phyloP scores from a whole-genome alignment of 1,140 invertebrate genomes.

The Achatina immaculata region DNA sequence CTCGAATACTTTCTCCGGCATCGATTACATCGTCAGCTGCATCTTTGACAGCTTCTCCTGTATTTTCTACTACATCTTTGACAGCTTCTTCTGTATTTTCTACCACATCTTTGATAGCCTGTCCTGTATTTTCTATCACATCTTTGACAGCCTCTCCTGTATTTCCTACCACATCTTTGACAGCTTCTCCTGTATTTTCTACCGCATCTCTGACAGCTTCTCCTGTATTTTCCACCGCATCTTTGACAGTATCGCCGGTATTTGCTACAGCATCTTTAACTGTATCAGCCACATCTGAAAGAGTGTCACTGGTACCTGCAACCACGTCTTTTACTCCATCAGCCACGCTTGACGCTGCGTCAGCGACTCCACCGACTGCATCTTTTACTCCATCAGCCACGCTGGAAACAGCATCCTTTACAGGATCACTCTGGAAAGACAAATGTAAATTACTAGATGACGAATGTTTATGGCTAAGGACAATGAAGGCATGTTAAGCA shows the following conservation, averaged over 20 bases:
- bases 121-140: background rate
- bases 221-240: background rate
- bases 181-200: background rate
- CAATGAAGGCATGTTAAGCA: too few relatives aligned
- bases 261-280: background rate
- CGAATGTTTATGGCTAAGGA: too few relatives aligned
- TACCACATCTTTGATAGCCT: background rate
- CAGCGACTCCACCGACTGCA: conserved; percentile 52
- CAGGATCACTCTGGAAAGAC: too few relatives aligned
- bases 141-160: background rate
- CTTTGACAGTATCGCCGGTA: background rate
- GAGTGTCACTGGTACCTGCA: background rate
- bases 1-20: too few relatives aligned
- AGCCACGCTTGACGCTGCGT: conserved; percentile 49
- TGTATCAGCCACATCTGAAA: background rate
- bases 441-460: too few relatives aligned
- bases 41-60: too few relatives aligned
- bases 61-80: background rate
- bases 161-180: background rate
- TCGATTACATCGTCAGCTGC: too few relatives aligned
- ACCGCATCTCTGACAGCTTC: background rate
- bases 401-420: background rate
- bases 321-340: conserved; percentile 55
- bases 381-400: background rate
- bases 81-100: background rate